phyloP scores from a whole-genome alignment of 2,888 invertebrate species.

The Danaus chrysippus region DNA sequence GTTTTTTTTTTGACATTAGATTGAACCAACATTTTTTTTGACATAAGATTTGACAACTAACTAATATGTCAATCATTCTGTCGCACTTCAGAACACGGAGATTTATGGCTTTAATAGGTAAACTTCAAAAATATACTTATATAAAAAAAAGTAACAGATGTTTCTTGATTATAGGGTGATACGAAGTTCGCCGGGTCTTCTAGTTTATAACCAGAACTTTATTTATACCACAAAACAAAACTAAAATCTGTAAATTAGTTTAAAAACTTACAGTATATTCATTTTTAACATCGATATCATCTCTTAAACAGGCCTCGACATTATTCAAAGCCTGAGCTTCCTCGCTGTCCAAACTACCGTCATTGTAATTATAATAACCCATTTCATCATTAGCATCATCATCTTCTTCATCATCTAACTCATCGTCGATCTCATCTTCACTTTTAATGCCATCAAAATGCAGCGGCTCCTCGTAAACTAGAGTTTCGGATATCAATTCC shows the following conservation, averaged over 20 bases:
- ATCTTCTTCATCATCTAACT: slow-evolving; percentile 15
- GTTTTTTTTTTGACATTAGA: no score
- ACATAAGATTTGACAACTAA: no score
- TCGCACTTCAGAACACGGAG: no score
- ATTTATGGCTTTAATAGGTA: no score
- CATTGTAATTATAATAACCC: slow-evolving; percentile 49
- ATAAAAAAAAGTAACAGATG: no score
- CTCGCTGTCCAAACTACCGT: slow-evolving; percentile 60
- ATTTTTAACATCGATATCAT: slow-evolving; percentile 49
- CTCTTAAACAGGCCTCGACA: slow-evolving; percentile 63
- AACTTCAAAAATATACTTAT: no score
- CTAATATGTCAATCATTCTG: no score
- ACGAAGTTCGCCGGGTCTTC: no score
- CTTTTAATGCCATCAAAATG: slow-evolving; percentile 1
- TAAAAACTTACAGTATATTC: slow-evolving; percentile 46
- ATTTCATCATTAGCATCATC: slow-evolving; percentile 36
- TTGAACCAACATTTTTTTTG: no score
- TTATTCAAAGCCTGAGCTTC: slow-evolving; percentile 58
- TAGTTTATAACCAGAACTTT: no score
- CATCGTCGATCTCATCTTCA: neutral
- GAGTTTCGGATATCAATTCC: slow-evolving; percentile 36
- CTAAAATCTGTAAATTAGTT: neutral
- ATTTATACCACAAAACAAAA: no score
- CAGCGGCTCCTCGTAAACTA: slow-evolving; percentile 2
- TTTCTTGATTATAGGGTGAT: no score